Base-by-base conservation (phyloP, 2,797 vertebrate species). In the Melanogrammus aeglefinus region DNA sequence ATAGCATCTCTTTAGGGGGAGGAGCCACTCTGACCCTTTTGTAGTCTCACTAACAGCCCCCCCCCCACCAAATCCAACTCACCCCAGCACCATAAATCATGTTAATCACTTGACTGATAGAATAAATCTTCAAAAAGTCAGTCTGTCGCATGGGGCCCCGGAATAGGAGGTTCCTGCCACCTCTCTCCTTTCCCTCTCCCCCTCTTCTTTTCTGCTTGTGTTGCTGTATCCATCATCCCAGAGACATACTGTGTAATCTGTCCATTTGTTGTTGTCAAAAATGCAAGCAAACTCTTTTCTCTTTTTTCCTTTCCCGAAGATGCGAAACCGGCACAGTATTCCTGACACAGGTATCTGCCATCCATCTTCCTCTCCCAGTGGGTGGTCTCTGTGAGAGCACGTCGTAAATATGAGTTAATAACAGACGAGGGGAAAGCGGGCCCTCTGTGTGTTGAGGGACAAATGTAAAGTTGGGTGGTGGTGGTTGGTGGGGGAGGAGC, bases 91-190 rank as follows among this genome's bases (percentile, higher is more conserved):
- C 93, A 94, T 95, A 94, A 95, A 95, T 95, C 94, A 95, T 94
- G 94, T 93, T 95, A 94, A 95, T 95, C 93, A 94, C 93, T 93
- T 92, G 92, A 94, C 92, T 94, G 94, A 94, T 94, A 89, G 94
- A 93, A 95, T 94, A 94, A 93, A 94, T 94, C 93, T 94, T 91
- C 78, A 86, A 92, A 90, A 91, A 94, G 89, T 93, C 90, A 90
- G 88, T 92, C 83, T 84, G 88, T 88, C 82, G 84, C 82, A 85
- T 77, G 7, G 72, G 80, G 83, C 82, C 85, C 86, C 79, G 88
- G 88, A 94, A 89, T 87, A 88, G 90, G 88, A 90, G 91, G 91
- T 92, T 94, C 92, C 83, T 84, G 89, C 85, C 66, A 70, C 66
- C 66, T 31, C n/a, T 31, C 86, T 89, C 79, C 83, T 93, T 93